These are phyloP conservation scores for Tautogolabrus adspersus DNA, from an alignment of 2,113 vertebrate species.

Conservation along the genomic window DNA sequence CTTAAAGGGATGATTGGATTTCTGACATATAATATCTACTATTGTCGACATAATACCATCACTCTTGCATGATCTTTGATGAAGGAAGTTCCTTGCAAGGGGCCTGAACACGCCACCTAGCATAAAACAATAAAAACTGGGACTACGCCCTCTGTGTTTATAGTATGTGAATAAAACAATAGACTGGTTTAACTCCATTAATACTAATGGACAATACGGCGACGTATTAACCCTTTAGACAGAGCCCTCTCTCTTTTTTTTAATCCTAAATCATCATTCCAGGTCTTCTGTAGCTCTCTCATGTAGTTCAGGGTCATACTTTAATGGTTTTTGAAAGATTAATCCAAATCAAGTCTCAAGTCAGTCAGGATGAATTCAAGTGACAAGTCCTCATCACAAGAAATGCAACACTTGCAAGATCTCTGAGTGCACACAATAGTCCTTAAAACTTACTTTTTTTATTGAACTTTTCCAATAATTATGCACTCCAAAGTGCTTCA, in stretches of 20 bases:
- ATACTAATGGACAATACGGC: background rate
- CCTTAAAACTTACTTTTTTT: no score
- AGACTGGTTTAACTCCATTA: background rate
- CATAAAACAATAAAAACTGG: background rate
- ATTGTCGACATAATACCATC: background rate
- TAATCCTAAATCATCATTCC: background rate
- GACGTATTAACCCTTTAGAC: background rate
- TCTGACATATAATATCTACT: background rate
- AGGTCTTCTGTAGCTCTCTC: background rate
- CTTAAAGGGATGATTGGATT: background rate
- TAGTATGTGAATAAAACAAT: background rate
- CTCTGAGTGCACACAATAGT: background rate
- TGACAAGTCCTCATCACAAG: background rate
- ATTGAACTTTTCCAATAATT: no score
- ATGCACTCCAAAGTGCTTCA: no score
- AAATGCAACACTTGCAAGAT: no score
- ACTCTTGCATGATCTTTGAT: background rate
- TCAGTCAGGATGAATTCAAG: no score
- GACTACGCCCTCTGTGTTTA: conserved; percentile 28
- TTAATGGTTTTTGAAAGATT: no score
- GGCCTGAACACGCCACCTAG: background rate
- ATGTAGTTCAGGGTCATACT: background rate
- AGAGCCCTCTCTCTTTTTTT: background rate
- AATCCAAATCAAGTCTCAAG: no score
- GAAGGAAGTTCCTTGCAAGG: background rate